These are phyloP conservation scores for Lepisosteus oculatus DNA, from an alignment of 2,113 vertebrate species.

Conservation along the genomic window DNA sequence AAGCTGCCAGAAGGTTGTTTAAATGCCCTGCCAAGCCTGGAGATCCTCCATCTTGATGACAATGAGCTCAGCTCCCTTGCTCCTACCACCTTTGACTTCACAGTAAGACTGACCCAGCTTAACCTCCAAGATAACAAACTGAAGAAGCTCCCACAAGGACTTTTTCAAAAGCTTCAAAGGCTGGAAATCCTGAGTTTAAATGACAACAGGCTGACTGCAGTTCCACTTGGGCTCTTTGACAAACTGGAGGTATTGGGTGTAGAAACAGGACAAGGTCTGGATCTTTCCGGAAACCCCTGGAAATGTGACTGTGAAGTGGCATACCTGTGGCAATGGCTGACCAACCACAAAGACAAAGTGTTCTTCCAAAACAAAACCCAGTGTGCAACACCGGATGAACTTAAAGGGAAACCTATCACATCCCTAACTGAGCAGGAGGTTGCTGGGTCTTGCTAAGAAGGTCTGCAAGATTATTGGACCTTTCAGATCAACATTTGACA, in stretches of 20 bases:
- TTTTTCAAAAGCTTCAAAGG: slow-evolving; percentile 53
- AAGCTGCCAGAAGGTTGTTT: slow-evolving; percentile 43
- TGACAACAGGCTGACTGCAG: slow-evolving; percentile 59
- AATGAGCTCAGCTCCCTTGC: slow-evolving; percentile 62
- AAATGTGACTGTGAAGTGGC: slow-evolving; percentile 54
- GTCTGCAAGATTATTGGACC: no score
- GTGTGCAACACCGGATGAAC: slow-evolving; percentile 49
- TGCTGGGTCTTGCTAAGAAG: background rate
- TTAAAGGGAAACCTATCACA: slow-evolving; percentile 37
- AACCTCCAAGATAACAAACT: slow-evolving; percentile 70
- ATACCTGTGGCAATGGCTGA: slow-evolving; percentile 62
- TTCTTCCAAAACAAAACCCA: slow-evolving; percentile 18
- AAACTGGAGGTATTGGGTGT: slow-evolving; percentile 41
- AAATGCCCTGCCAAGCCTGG: slow-evolving; percentile 41
- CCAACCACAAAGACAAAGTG: slow-evolving; percentile 34
- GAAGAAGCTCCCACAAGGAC: slow-evolving; percentile 27
- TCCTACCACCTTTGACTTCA: slow-evolving; percentile 30
- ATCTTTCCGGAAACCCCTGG: slow-evolving; percentile 76
- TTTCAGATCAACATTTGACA: no score
- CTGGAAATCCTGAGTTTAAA: slow-evolving; percentile 67
- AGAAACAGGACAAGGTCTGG: slow-evolving; percentile 51
- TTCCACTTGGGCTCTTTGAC: slow-evolving; percentile 49
- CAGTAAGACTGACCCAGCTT: slow-evolving; percentile 53
- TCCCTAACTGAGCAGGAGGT: slow-evolving; percentile 24
- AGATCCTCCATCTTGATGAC: slow-evolving; percentile 63